phyloP scores from a whole-genome alignment of 2,888 invertebrate genomes.

The Hipparchia semele region DNA sequence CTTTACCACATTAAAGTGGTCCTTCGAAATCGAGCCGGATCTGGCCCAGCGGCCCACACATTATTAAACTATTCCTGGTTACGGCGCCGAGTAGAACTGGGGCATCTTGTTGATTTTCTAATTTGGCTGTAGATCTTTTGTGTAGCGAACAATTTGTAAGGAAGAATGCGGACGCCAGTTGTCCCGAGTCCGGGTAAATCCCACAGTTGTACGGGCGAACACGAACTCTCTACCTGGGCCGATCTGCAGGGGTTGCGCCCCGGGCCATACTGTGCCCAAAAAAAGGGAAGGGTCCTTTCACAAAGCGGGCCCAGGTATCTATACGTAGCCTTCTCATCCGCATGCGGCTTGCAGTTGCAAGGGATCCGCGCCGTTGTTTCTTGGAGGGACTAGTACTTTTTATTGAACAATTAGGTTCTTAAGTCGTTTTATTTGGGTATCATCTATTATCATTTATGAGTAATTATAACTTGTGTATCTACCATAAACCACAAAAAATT shows the following conservation, averaged over 20 bases:
- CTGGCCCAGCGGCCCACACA: background rate
- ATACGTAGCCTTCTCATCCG: slow-evolving; percentile 30
- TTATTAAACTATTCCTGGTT: slow-evolving; percentile 11
- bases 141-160: slow-evolving; percentile 46
- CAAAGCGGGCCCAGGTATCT: slow-evolving; percentile 56
- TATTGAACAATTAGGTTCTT: background rate
- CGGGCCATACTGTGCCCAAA: slow-evolving; percentile 71
- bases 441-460: background rate
- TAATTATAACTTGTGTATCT: background rate
- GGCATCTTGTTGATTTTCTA: slow-evolving; percentile 13
- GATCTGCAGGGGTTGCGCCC: slow-evolving; percentile 64
- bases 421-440: background rate
- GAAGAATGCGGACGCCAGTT: slow-evolving; percentile 57
- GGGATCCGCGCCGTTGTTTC: slow-evolving; percentile 24
- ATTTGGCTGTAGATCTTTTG: slow-evolving; percentile 42
- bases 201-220: slow-evolving; percentile 56
- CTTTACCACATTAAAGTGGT: background rate
- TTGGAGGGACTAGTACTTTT: slow-evolving; percentile 14
- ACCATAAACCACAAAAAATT: too few species aligned
- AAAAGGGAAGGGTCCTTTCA: slow-evolving; percentile 73
- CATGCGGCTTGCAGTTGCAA: background rate
- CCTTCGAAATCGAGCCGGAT: background rate
- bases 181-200: slow-evolving; percentile 58
- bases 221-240: slow-evolving; percentile 70
- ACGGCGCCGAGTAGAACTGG: background rate